These are phyloP conservation scores for Hydrolagus colliei DNA, from an alignment of 2,797 vertebrate species.

Conservation along the genomic window DNA sequence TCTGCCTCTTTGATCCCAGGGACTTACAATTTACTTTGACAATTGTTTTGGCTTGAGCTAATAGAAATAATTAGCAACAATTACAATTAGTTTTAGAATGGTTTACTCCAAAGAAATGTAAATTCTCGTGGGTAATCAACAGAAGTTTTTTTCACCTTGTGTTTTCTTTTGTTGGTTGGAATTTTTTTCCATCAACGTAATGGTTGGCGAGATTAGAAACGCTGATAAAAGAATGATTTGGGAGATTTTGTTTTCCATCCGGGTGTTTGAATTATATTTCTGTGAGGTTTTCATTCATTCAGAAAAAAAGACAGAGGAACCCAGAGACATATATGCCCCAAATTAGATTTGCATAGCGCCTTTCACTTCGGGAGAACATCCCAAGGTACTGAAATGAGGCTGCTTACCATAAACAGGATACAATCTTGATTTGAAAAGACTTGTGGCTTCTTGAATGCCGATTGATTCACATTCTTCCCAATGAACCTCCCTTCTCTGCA, in stretches of 20 bases:
- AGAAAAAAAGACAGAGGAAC: neutral
- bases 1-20: neutral
- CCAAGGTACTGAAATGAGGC: neutral
- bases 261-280: neutral
- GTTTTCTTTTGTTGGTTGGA: neutral
- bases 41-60: constrained; percentile 13
- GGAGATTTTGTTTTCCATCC: neutral
- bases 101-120: neutral
- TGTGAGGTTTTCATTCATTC: neutral
- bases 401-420: neutral
- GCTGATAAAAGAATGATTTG: neutral
- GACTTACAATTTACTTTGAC: constrained; percentile 1
- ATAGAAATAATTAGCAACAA: neutral
- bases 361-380: too few relatives aligned
- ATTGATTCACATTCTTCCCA: neutral
- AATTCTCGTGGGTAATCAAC: neutral
- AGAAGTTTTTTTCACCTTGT: too few relatives aligned
- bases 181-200: constrained; percentile 4
- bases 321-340: neutral
- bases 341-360: neutral
- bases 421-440: neutral
- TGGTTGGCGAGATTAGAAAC: neutral
- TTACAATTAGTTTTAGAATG: neutral
- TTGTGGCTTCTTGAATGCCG: too few relatives aligned
- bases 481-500: neutral